A percentile compares a stretch with the other conserved stretches of the same genome.
Evolutionary conservation across 2,888 invertebrate genomes (phyloP).

Genomic region (Brachycybe producta): DNA sequence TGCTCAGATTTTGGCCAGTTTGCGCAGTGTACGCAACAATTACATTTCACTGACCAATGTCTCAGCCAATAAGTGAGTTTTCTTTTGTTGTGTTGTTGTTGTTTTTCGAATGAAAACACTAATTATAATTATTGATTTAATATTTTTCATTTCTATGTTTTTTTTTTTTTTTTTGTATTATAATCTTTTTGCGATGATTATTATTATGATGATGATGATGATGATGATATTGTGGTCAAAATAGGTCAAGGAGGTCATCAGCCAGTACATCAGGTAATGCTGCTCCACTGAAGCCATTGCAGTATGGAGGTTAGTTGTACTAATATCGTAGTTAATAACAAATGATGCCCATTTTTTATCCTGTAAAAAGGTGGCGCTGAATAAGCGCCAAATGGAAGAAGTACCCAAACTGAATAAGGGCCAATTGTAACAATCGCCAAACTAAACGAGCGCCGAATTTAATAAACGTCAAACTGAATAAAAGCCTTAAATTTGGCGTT

Average conservation of each 20-base stretch:
- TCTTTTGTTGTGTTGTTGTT: constrained; percentile 6
- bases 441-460: too few species aligned
- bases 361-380: too few species aligned
- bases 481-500: too few species aligned
- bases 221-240: too few species aligned
- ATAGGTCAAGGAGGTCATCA: constrained; percentile 64
- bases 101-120: not conserved
- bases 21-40: constrained; percentile 96
- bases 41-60: constrained; percentile 90
- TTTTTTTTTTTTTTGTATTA: not conserved
- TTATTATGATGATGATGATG: too few species aligned
- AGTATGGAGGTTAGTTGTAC: constrained; percentile 62
- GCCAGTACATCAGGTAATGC: constrained; percentile 56
- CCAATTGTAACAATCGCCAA: too few species aligned
- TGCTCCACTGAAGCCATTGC: constrained; percentile 57
- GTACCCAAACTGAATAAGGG: too few species aligned
- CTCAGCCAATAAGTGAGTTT: constrained; percentile 22
- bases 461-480: too few species aligned
- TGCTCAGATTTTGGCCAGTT: constrained; percentile 97
- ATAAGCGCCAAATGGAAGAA: too few species aligned
- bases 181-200: too few species aligned
- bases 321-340: too few species aligned
- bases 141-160: not conserved
- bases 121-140: not conserved
- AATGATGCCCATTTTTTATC: too few species aligned